Evolutionary conservation across 2,888 invertebrate species (phyloP).

Genomic region (Nomada fucata): DNA sequence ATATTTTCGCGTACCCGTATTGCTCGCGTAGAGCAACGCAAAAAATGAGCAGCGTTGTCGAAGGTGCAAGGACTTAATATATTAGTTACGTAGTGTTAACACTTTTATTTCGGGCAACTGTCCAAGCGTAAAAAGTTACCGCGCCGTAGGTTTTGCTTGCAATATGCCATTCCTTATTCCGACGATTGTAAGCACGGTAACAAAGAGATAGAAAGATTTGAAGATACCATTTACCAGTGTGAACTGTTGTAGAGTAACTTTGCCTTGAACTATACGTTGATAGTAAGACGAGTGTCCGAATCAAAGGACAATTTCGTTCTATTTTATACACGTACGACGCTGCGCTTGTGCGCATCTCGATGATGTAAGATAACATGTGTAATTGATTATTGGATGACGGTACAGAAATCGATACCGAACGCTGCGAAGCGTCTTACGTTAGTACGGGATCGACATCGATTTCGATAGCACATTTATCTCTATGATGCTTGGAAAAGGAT

Average conservation of each 20-base stretch:
- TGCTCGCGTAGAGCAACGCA: background rate
- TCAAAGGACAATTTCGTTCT: slow-evolving; percentile 5
- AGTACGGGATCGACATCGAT: background rate
- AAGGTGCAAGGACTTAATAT: slow-evolving; percentile 23
- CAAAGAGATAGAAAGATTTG: too few species aligned
- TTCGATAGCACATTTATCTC: background rate
- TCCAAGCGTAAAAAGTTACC: slow-evolving; percentile 41
- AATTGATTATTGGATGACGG: slow-evolving; percentile 20
- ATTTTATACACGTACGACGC: background rate
- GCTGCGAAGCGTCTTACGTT: background rate
- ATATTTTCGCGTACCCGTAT: too few species aligned
- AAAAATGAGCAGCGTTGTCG: slow-evolving; percentile 7
- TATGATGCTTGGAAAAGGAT: background rate
- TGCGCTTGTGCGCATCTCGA: background rate
- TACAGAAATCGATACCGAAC: background rate
- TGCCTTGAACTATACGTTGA: slow-evolving; percentile 14
- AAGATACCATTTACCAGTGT: too few species aligned
- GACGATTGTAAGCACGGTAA: too few species aligned
- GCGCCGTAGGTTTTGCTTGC: slow-evolving; percentile 19
- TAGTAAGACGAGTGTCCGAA: slow-evolving; percentile 4
- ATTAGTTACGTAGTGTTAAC: background rate
- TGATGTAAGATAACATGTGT: slow-evolving; percentile 8
- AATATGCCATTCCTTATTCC: too few species aligned
- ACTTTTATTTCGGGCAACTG: slow-evolving; percentile 41
- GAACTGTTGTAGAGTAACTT: background rate